Conservation (phyloP, 2,113 vertebrate species). For the Equus quagga region DNA sequence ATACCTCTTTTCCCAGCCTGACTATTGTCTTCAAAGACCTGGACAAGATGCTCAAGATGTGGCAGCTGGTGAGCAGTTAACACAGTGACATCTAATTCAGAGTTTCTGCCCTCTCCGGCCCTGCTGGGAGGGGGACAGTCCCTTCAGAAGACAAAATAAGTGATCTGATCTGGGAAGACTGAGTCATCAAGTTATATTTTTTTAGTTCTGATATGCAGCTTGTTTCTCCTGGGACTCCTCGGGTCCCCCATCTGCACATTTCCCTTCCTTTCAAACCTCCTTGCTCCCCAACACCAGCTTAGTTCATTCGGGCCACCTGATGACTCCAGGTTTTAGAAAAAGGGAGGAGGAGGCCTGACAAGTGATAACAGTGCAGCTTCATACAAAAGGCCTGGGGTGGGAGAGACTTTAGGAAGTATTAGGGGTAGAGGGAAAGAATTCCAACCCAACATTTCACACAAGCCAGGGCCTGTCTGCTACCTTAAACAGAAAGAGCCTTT, state of each 20-base stretch:
- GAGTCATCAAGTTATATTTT: neutral
- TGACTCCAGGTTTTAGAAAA: neutral
- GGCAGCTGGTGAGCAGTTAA: neutral
- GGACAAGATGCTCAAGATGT: neutral
- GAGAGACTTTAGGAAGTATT: neutral
- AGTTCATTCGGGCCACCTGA: neutral
- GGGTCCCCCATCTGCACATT: neutral
- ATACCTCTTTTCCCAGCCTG: neutral
- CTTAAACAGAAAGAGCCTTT: neutral
- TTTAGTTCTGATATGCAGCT: fast-evolving
- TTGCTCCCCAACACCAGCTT: neutral
- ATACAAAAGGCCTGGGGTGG: neutral
- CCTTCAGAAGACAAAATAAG: neutral
- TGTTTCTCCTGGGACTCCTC: neutral
- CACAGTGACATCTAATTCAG: neutral
- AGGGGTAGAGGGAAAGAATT: neutral
- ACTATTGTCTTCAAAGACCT: neutral
- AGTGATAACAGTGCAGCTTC: neutral
- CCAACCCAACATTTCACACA: neutral
- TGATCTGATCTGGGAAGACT: neutral
- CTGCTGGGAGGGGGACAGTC: neutral
- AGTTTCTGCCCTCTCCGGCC: neutral
- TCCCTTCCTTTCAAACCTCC: neutral
- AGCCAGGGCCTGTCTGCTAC: neutral
- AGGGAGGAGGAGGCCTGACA: neutral